A percentile compares a stretch with the other conserved stretches of the same genome.
phyloP scores from a whole-genome alignment of 1,140 invertebrate genomes.

The Drusus annulatus region DNA sequence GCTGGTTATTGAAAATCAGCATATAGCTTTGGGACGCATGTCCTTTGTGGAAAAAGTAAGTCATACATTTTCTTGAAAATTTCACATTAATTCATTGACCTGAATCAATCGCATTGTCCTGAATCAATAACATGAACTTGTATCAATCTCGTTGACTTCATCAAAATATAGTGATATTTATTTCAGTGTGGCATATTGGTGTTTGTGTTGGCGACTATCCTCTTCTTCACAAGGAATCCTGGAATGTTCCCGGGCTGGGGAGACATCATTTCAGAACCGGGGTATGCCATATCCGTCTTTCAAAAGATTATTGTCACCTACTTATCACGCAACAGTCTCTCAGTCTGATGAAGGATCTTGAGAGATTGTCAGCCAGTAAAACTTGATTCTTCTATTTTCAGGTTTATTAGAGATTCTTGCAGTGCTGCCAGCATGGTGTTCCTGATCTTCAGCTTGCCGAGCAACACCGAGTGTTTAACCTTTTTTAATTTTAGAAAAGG shows the following conservation, averaged over 20 bases:
- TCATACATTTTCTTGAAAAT: too few relatives aligned
- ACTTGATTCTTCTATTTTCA: background rate
- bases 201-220: constrained; percentile 79
- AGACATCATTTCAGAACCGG: constrained; percentile 63
- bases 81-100: too few relatives aligned
- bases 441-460: constrained; percentile 50
- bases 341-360: too few relatives aligned
- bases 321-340: too few relatives aligned
- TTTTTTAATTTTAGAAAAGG: constrained; percentile 24
- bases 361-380: too few relatives aligned
- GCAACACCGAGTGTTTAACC: background rate
- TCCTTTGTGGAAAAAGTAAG: constrained; percentile 78
- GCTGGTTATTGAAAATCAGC: constrained; percentile 75
- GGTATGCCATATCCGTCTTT: background rate
- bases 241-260: constrained; percentile 84
- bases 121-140: too few relatives aligned
- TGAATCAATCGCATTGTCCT: too few relatives aligned
- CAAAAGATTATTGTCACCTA: too few relatives aligned
- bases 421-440: background rate
- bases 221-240: constrained; percentile 88
- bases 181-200: constrained; percentile 72
- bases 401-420: constrained; percentile 17
- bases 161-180: background rate
- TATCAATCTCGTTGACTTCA: too few relatives aligned
- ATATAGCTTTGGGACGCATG: constrained; percentile 80